phyloP scores from a whole-genome alignment of 1,140 invertebrate genomes.

The Drosophila setifemur region DNA sequence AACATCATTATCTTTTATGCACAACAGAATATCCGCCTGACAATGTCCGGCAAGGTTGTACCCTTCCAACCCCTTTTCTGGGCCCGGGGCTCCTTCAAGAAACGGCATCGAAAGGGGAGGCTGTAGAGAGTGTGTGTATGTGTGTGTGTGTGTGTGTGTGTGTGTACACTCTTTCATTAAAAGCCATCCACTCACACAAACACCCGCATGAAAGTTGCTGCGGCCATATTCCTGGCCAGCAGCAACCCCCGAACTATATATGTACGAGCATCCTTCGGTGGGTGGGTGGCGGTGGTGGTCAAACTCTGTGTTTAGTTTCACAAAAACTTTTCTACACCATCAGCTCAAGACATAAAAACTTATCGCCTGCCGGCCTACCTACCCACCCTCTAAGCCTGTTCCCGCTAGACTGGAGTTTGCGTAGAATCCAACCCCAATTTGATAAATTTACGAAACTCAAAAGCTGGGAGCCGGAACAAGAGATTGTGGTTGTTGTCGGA shows the following conservation, averaged over 20 bases:
- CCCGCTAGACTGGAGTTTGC: slow-evolving; percentile 38
- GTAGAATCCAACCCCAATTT: slow-evolving; percentile 58
- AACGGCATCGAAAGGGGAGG: slow-evolving; percentile 7
- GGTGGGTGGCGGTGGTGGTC: slow-evolving; percentile 3
- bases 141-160: slow-evolving; percentile 3
- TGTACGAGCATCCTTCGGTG: not conserved
- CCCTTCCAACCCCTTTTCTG: slow-evolving; percentile 20
- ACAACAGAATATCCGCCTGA: slow-evolving; percentile 34
- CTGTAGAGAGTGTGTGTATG: not conserved
- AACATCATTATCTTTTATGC: slow-evolving; percentile 82
- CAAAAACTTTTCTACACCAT: slow-evolving; percentile 78
- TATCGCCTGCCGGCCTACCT: slow-evolving; percentile 60
- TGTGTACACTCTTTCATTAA: slow-evolving; percentile 48
- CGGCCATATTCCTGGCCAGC: slow-evolving; percentile 63
- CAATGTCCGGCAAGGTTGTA: slow-evolving; percentile 33
- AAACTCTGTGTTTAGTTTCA: slow-evolving; percentile 44
- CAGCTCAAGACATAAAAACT: slow-evolving; percentile 80
- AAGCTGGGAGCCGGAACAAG: slow-evolving; percentile 4
- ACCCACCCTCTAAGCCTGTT: slow-evolving; percentile 6
- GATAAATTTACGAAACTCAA: slow-evolving; percentile 22
- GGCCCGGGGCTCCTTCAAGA: slow-evolving; percentile 58
- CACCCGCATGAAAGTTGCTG: slow-evolving; percentile 66
- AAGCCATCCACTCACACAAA: slow-evolving; percentile 42
- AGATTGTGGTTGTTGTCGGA: slow-evolving; percentile 18
- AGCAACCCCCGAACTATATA: slow-evolving; percentile 49